These are phyloP conservation scores for Coelopa frigida DNA, from an alignment of 1,140 invertebrate species.

Conservation along the genomic window DNA sequence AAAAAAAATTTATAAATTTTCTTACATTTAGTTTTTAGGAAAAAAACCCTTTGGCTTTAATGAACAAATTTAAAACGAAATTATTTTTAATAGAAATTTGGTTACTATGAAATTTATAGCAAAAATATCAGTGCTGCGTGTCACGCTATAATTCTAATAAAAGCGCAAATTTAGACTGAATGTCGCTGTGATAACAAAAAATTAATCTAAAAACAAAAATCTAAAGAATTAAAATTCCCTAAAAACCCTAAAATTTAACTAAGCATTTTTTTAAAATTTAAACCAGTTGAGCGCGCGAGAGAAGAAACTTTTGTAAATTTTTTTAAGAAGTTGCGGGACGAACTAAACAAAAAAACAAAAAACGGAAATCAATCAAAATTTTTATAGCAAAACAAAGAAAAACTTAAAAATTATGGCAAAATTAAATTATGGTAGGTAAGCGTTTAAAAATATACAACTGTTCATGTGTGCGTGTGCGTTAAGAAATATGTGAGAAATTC, in stretches of 20 bases:
- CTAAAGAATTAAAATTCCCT: conserved; percentile 8
- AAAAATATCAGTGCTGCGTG: conserved; percentile 23
- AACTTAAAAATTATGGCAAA: conserved; percentile 13
- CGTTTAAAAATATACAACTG: too few relatives aligned
- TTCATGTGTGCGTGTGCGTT: too few relatives aligned
- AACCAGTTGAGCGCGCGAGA: too few relatives aligned
- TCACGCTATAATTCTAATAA: conserved; percentile 44
- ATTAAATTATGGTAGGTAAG: too few relatives aligned
- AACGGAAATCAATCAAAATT: conserved; percentile 33
- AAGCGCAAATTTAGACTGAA: conserved; percentile 44
- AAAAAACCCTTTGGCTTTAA: conserved; percentile 5
- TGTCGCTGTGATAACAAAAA: conserved; percentile 44
- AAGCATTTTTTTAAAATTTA: too few relatives aligned
- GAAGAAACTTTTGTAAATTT: conserved; percentile 43
- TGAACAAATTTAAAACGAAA: conserved; percentile 4
- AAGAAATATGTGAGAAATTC: too few relatives aligned
- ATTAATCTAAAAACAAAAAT: conserved; percentile 16
- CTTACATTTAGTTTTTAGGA: conserved; percentile 4
- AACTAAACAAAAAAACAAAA: conserved; percentile 19
- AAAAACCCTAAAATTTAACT: conserved; percentile 30
- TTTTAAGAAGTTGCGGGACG: conserved; percentile 13
- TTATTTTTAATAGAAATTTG: conserved; percentile 10
- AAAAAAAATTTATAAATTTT: not conserved
- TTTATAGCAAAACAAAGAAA: conserved; percentile 13
- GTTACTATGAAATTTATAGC: not conserved